A percentile compares a stretch with the other conserved stretches of the same genome.
phyloP scores from a whole-genome alignment of 2,797 vertebrate species.

The Enteromius paludinosus region DNA sequence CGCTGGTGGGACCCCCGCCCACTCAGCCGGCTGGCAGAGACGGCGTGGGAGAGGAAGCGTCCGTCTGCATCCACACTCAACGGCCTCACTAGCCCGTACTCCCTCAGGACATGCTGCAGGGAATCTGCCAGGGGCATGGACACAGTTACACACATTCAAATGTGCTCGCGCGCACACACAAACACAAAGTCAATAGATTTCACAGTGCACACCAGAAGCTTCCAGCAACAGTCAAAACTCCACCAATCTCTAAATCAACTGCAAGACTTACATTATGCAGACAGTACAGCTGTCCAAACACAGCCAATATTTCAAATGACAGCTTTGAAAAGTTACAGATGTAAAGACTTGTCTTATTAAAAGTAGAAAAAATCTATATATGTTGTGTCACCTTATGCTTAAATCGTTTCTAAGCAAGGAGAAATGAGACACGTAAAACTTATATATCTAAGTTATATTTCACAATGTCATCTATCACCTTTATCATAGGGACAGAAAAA shows the following conservation, averaged over 20 bases:
- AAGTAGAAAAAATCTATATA: not conserved
- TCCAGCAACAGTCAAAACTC: conserved; percentile 14
- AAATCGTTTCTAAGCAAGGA: not conserved
- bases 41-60: conserved; percentile 81
- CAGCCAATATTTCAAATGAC: not conserved
- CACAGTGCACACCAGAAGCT: conserved; percentile 10
- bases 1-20: conserved; percentile 59
- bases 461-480: not conserved
- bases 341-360: not conserved
- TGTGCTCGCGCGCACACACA: not conserved
- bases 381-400: not conserved
- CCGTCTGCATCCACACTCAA: conserved; percentile 88
- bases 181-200: conserved; percentile 26
- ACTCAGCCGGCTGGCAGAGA: conserved; percentile 73
- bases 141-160: conserved; percentile 26
- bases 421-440: not conserved
- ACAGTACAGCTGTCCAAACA: conserved; percentile 6
- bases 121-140: conserved; percentile 75
- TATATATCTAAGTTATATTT: not conserved
- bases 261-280: not conserved
- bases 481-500: not conserved
- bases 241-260: conserved; percentile 5
- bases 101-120: conserved; percentile 82
- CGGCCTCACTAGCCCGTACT: conserved; percentile 86
- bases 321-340: not conserved